Evolutionary conservation across 1,140 invertebrate genomes (phyloP), one percentile per base, ranked within the genome.

Genomic region (Drosophila nigrodunni): DNA sequence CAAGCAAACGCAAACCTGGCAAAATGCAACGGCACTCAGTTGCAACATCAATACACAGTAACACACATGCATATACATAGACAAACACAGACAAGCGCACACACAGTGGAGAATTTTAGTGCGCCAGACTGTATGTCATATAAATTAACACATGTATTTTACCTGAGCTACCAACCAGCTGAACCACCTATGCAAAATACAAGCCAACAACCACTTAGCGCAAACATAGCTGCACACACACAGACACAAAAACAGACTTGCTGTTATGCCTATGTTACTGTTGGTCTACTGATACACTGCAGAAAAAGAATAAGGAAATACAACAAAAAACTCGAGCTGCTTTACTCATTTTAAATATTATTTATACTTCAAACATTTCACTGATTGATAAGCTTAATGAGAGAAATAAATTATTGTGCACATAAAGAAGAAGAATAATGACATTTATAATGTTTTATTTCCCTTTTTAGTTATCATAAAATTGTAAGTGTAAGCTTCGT

Each of bases 91-190:
- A 30, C 25, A 2, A 30, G 25, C 25, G 25, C 25, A 52, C 60
- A 61, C 44, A 43, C n/a, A 50, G 9, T 44, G 10, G 58, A 25
- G 1, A 54, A 18, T 4, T 3, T 30, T 30, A 21, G 7, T 70
- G 61, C 68, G 61, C 43, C 74, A 89, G 74, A 80, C 67, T 66
- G 74, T 70, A n/a, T 72, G 71, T 57, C 57, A 85, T 89, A 85
- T 78, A 88, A 89, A 90, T 85, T 76, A 89, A 85, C 85, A 79
- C 74, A 85, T 85, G 77, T 81, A 85, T 89, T 89, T 80, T 73
- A 83, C 74, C 80, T 85, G 67, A 64, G 61, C 71, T 70, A 61
- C 10, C 44, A 49, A 18, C 21, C 49, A 64, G 34, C 18, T 47
- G 30, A 34, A 49, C 39, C 66, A 68, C 62, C 78, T 80, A 59